Evolutionary conservation across 2,797 vertebrate species (phyloP), one percentile per base, ranked within the genome.

Genomic region (Pterois miles): DNA sequence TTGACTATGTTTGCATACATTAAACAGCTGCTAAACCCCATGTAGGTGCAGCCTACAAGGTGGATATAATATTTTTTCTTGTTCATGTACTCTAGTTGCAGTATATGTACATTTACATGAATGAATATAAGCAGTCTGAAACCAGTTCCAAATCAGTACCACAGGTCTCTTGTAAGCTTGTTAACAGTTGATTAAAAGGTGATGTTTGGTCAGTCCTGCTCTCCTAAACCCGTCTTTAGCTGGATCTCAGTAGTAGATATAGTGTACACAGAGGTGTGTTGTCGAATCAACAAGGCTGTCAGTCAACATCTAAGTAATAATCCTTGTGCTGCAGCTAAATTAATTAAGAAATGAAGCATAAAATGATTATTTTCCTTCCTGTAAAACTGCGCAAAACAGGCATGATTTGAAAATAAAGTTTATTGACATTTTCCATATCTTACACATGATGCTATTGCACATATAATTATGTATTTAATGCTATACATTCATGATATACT

Each of bases 331-430:
- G 27, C 33, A 33, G 38, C 1, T 23, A 18, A 9, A 27, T 22
- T 12, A 52, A 1, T 3, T 3, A 12, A 22, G 4, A 20, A 12
- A 25, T 62, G 43, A 43, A 52, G 7, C 20, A 46, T 8, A 10
- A 50, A 52, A 38, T 10, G 1, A 38, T 27, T 52, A 20, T 33
- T 59, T 5, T 36, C 6, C 1, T 11, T 33, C 33, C n/a, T 6
- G 2, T 22, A 57, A 18, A 27, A 20, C 27, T 31, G 4, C 18
- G 64, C 23, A 76, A 57, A 54, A 11, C 11, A 62, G 9, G 11
- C n/a, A 48, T 72, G 46, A 69, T 76, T 86, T 86, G 74, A 88
- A 90, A 90, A 88, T 84, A 77, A 54, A 71, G 27, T 89, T 89
- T 90, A 90, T 82, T 90, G 48, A 78, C 23, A 76, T 46, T 50